Evolutionary conservation across 2,797 vertebrate species (phyloP).

Genomic region (Tachyglossus aculeatus): DNA sequence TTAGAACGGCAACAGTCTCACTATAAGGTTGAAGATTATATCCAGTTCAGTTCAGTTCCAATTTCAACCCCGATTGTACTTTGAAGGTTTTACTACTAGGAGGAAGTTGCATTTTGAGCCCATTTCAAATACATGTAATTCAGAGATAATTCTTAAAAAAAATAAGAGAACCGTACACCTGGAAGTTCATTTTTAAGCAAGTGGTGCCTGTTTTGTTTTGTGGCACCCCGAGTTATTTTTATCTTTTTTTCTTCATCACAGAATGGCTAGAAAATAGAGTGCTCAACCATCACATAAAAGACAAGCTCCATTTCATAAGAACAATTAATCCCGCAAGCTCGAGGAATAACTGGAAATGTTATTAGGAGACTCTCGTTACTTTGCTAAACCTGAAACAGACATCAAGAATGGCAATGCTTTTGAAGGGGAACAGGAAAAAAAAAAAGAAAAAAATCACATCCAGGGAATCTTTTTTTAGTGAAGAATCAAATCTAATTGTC

Average conservation of each 20-base stretch:
- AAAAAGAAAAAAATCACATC: conserved; percentile 1
- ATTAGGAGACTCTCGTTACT: neutral
- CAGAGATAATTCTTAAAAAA: conserved; percentile 32
- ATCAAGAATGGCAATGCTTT: conserved; percentile 8
- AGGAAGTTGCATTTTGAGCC: conserved; percentile 5
- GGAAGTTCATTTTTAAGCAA: neutral
- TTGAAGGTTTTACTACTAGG: too few species aligned
- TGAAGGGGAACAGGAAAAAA: conserved; percentile 13
- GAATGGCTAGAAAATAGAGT: neutral
- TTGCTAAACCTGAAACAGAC: conserved; percentile 16
- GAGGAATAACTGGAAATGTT: conserved; percentile 26
- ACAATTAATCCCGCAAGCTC: conserved; percentile 41
- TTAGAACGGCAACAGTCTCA: conserved; percentile 17
- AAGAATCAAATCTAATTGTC: conserved; percentile 33
- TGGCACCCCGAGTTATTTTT: neutral
- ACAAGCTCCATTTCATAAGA: conserved; percentile 25
- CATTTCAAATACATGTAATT: conserved; percentile 23
- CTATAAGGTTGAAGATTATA: neutral
- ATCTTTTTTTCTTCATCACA: neutral
- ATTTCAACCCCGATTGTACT: conserved; percentile 14
- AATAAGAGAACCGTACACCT: conserved; percentile 5
- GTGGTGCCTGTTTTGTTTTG: neutral
- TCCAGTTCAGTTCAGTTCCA: conserved; percentile 6
- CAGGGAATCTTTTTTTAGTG: neutral
- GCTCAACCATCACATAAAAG: neutral